Evolutionary conservation across 2,888 invertebrate genomes (phyloP), one percentile per base, ranked within the genome.

Genomic region (Leptopterna dolabrata): DNA sequence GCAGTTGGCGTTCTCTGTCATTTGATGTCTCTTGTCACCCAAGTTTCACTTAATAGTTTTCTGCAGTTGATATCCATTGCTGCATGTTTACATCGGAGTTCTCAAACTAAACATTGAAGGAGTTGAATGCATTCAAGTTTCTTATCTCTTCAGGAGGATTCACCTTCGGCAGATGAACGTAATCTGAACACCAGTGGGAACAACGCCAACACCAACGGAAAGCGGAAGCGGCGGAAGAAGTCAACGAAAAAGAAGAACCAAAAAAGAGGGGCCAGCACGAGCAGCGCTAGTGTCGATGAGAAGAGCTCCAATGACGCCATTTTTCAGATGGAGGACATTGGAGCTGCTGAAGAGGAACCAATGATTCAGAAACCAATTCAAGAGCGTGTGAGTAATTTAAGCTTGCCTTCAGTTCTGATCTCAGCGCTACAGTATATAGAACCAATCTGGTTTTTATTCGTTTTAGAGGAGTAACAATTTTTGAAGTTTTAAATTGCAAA

Each of bases 201-300:
- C 29, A 81, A 55, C 30, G 29, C 9, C 0, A 81, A 24, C 80
- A 86, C 70, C 29, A 88, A 83, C 19, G 88, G 87, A 76, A 96
- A 96, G 91, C 95, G 96, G 92, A 96, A 95, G 91, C 94, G 96
- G 86, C 95, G 96, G 90, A 95, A 96, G 93, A 96, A 95, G 93
- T 94, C 95, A 47, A 96, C 96, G 92, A 96, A 96, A 92, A 96
- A 89, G 84, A 89, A 89, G 27, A 87, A 87, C 19, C 87, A 88
- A 36, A 82, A 76, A 70, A 82, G 63, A 76, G 85, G 71, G n/a
- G 16, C 30, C 30, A 88, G 55, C 19, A 43, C 30, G 30, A 87
- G 76, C 36, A 41, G 36, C 9, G 55, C 51, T 76, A 86, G 76
- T 76, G 76, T 41, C 41, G 81, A 73, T 6, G 89, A 88, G 41